A percentile compares a stretch with the other conserved stretches of the same genome.
Evolutionary conservation across 2,797 vertebrate species (phyloP).

Genomic region (Aeoliscus strigatus): DNA sequence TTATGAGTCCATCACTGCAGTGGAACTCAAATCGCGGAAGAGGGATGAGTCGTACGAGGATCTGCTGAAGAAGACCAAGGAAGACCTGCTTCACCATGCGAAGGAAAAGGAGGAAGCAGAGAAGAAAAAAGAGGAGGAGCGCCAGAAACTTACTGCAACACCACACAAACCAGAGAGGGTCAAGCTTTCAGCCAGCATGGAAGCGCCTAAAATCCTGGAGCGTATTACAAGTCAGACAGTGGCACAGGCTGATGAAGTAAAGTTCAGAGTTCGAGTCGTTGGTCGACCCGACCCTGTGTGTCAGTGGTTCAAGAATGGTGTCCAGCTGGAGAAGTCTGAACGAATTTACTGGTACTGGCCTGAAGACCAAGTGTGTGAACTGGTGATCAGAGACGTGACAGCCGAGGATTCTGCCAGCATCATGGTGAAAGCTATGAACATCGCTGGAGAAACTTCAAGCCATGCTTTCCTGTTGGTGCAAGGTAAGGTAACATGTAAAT

Average conservation of each 20-base stretch:
- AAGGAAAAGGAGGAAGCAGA: slow-evolving; percentile 91
- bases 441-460: slow-evolving; percentile 94
- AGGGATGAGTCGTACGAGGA: slow-evolving; percentile 97
- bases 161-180: slow-evolving; percentile 89
- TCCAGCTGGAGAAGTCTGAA: slow-evolving; percentile 90
- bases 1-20: slow-evolving; percentile 95
- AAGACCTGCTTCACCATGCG: slow-evolving; percentile 91
- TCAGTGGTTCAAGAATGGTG: slow-evolving; percentile 96
- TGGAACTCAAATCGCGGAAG: slow-evolving; percentile 89
- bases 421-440: slow-evolving; percentile 95
- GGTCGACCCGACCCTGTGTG: slow-evolving; percentile 97
- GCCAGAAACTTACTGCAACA: slow-evolving; percentile 90
- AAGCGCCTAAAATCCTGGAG: slow-evolving; percentile 95
- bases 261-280: slow-evolving; percentile 87
- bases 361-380: slow-evolving; percentile 92
- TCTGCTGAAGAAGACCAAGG: slow-evolving; percentile 92
- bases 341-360: slow-evolving; percentile 98
- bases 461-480: slow-evolving; percentile 96
- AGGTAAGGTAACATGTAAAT: slow-evolving; percentile 77
- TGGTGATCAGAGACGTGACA: slow-evolving; percentile 91
- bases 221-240: slow-evolving; percentile 93
- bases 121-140: slow-evolving; percentile 81
- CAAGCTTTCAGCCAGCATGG: slow-evolving; percentile 95
- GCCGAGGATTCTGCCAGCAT: slow-evolving; percentile 95
- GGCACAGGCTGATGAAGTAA: slow-evolving; percentile 80